Evolutionary conservation across 2,113 vertebrate genomes (phyloP), one percentile per base, ranked within the genome.

Genomic region (Xyrauchen texanus): DNA sequence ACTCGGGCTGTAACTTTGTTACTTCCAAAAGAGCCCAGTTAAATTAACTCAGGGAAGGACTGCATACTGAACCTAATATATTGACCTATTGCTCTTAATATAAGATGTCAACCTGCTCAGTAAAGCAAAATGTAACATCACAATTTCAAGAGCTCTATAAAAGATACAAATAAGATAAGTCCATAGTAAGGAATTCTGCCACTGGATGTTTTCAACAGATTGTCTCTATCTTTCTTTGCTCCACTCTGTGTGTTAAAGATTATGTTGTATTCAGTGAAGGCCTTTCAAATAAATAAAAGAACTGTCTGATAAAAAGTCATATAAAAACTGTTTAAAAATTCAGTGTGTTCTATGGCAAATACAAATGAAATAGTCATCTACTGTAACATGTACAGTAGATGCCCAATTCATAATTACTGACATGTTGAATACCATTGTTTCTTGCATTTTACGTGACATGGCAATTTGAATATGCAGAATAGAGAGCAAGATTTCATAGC

Each of bases 71-170:
- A 67, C 58, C 78, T 73, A 47, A 47, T 57, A 73, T 73, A 21
- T 21, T 60, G 6, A 68, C 69, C 75, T 81, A 78, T 83, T 51
- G 77, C 81, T 84, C 85, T 85, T 89, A 87, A 88, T 87, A 71
- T 79, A 88, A 85, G 83, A 83, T 86, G 80, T 64, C 53, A 34
- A 34, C 1, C 21, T 34, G 21, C 21, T 3, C 21, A 16, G 60
- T 68, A 44, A 77, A 57, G 62, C 73, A 16, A 62, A 80, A 77
- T 77, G 53, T 55, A 81, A 69, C 68, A 55, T 68, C 47, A 63
- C 12, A 11, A 62, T 64, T 68, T 83, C 71, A 63, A 76, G 34
- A 42, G 62, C 16, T 71, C 62, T 57, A 46, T 34, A 46, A 72
- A 72, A 65, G 13, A 65, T n/a, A n/a, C n/a, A n/a, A n/a, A n/a